phyloP scores from a whole-genome alignment of 2,113 vertebrate species.

The Rafetus swinhoei region DNA sequence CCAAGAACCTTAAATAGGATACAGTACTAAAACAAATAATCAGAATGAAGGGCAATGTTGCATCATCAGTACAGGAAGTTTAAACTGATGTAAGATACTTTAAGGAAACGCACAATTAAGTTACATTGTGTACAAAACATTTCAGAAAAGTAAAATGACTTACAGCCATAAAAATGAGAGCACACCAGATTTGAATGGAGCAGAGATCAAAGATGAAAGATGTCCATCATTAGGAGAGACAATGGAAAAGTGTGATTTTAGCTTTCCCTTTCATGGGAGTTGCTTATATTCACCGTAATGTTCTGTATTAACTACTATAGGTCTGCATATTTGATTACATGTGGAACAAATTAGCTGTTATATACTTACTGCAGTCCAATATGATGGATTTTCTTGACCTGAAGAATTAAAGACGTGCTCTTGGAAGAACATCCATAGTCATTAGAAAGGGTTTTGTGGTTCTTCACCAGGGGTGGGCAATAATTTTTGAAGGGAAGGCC shows the following conservation, averaged over 20 bases:
- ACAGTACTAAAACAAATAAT: neutral
- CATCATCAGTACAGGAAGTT: neutral
- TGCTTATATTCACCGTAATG: neutral
- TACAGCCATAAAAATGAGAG: neutral
- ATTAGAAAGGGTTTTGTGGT: constrained; percentile 12
- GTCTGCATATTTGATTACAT: neutral
- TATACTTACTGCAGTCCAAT: accelerated
- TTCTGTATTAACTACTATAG: neutral
- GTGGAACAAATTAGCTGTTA: neutral
- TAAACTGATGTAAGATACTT: neutral
- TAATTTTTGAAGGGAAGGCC: no score
- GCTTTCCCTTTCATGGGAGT: neutral
- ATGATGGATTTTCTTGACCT: neutral
- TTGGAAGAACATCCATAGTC: neutral
- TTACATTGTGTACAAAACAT: neutral
- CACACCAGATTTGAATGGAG: no score
- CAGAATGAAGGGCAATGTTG: neutral
- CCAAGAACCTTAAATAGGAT: neutral
- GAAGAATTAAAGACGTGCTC: neutral
- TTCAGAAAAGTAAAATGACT: neutral
- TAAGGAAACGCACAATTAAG: neutral
- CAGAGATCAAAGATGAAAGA: neutral
- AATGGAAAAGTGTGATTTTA: neutral
- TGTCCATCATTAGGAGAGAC: neutral
- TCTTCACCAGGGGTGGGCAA: no score